Evolutionary conservation across 2,797 vertebrate genomes (phyloP), one percentile per base, ranked within the genome.

Genomic region (Mastacembelus armatus): DNA sequence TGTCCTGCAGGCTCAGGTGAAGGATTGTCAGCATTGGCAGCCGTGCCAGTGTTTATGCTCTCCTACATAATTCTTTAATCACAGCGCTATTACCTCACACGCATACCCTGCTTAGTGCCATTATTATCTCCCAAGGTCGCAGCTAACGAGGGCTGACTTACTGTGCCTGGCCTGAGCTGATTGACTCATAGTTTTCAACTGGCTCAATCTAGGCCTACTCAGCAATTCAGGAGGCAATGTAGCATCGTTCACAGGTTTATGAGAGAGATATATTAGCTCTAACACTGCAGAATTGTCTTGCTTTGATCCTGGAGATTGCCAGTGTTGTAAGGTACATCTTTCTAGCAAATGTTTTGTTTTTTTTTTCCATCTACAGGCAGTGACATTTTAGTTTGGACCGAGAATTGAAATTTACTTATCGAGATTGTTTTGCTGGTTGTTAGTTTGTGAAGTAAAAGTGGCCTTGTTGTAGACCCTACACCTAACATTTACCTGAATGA

Each of bases 81-180:
- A 92, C 56, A 49, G 63, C 16, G 71, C 79, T 77, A 87, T 92
- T 92, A 89, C 81, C 80, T 79, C 82, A 73, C 82, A 85, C 84
- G 82, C 80, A 81, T 79, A 85, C 80, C 83, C 71, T 67, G 73
- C 91, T 92, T 92, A 88, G 85, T 83, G 79, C 72, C 86, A 87
- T 93, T 90, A 94, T 92, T 92, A 93, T 93, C 88, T 89, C 58
- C 74, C 93, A 94, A 95, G 93, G 94, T 94, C 92, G 92, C 35
- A 33, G 73, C 89, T 92, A 92, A 94, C 84, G 73, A 93, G 89
- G 79, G 81, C 81, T 78, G 86, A 85, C 66, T 80, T 77, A 66
- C 82, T 43, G 65, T 66, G 88, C 77, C 88, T 82, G 88, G 84
- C 82, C 72, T 19, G 51, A 50, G 42, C 91, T 92, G 91, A 94